Evolutionary conservation across 2,888 invertebrate genomes (phyloP), one percentile per base, ranked within the genome.

Genomic region (Ochropleura plecta): DNA sequence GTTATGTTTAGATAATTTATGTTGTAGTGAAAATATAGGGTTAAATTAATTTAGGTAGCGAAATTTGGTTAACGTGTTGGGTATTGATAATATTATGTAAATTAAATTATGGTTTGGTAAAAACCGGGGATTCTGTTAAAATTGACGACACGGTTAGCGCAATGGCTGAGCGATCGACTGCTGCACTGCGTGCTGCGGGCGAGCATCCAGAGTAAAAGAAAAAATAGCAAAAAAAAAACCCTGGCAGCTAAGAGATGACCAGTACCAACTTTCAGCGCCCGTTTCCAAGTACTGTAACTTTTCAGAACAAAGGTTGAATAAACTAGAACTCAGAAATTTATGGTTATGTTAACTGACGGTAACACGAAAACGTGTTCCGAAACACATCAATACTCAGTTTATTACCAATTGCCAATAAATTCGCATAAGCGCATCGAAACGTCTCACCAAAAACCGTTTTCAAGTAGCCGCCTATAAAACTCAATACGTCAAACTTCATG

Each of bases 381-480:
- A 51, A 46, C 7, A 51, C 65, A 46, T 77, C 3, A 0, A 20
- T 30, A 48, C 42, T 14, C 9, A 30, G 42, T 30, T 16, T 48
- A 55, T 55, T 16, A 16, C 72, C 53, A 46, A 53, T 16, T 46
- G 46, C 42, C 14, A 42, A 10, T 48, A 69, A 0, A 78, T 68
- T 68, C 78, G 0, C 42, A 74, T 40, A 64, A 30, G 53, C 53
- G 44, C 5, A 55, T 18, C 0, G 2, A 30, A 73, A 62, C 20
- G 42, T 79, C 59, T 30, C 60, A 48, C 48, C 30, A 48, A 53
- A 20, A 51, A 80, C n/a, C 49, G 55, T 63, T 80, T 73, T 77
- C 81, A 74, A 80, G 80, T 63, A 63, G 49, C 14, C 40, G 20
- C 44, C 62, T 80, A 73, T 80, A 73, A 80, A 78, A 78, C 53